Conservation (phyloP, 2,888 invertebrate genomes). For the Aphodius sticticus region DNA sequence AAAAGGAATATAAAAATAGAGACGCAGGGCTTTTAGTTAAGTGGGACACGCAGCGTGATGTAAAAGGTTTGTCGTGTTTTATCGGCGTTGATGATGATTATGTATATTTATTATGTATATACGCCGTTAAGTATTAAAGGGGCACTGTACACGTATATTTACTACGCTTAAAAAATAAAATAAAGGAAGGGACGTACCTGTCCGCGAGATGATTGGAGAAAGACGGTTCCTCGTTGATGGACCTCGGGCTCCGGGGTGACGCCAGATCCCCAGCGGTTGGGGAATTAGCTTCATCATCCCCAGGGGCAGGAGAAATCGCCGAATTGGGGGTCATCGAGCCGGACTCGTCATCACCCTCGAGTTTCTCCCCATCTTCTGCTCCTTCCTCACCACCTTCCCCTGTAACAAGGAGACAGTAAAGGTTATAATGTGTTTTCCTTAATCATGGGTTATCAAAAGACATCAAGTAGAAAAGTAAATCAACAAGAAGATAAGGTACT, state of each 20-base stretch:
- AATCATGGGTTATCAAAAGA: neutral
- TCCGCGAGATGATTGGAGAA: conserved; percentile 47
- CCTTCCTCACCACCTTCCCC: conserved; percentile 67
- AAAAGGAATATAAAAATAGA: conserved; percentile 55
- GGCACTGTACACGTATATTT: neutral
- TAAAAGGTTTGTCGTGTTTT: conserved; percentile 25
- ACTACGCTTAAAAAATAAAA: neutral
- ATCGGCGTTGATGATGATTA: neutral
- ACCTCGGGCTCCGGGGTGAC: conserved; percentile 56
- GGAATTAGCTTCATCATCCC: conserved; percentile 56
- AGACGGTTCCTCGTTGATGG: conserved; percentile 53
- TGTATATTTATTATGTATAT: neutral
- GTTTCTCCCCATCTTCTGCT: conserved; percentile 59
- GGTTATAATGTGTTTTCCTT: neutral
- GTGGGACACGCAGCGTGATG: conserved; percentile 8
- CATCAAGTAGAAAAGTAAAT: neutral
- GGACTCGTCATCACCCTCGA: conserved; percentile 60
- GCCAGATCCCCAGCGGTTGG: conserved; percentile 56
- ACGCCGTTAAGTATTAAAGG: neutral
- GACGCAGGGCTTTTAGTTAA: conserved; percentile 16
- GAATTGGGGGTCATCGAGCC: conserved; percentile 60
- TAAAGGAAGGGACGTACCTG: conserved; percentile 45
- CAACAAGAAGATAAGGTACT: neutral
- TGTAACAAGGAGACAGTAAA: conserved; percentile 54
- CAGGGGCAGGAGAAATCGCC: conserved; percentile 56